Base-by-base conservation (phyloP, 2,797 vertebrate genomes). In the Gymnocypris eckloni region DNA sequence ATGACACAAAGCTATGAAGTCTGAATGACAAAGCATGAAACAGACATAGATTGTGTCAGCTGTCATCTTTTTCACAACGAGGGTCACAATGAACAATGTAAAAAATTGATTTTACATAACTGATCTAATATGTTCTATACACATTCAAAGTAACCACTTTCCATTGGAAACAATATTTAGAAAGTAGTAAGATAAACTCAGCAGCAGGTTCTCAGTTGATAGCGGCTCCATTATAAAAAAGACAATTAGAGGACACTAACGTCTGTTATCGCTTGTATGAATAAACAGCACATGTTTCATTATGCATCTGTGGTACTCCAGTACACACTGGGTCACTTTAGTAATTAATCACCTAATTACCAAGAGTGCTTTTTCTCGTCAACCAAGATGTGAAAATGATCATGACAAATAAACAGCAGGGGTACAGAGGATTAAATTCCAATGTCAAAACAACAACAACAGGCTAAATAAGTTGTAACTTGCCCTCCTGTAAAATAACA, bases 311-410 rank as follows among this genome's bases (percentile, higher is more conserved):
- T 52, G 72, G 81, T 83, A 86, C 91, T 89, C 87, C 84, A 89
- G 90, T 92, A 92, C 91, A 94, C 91, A 90, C 78, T 87, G 90
- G 93, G 92, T 93, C 91, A 92, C 94, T 93, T 90, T 90, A 88
- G 82, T 92, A 93, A 94, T 93, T 92, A 94, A 94, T 92, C 92
- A 91, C 88, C 91, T 93, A 92, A 94, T 93, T 92, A 93, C 91
- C 89, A 90, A 87, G 90, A 93, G 90, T 91, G 91, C 87, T 90
- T 94, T 93, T 87, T 43, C 88, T 92, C 88, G 84, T 94, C 91
- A 88, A 91, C 91, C 91, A 91, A 86, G 90, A 93, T 91, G 92
- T 73, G 86, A 86, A 93, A 92, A 93, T 93, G 91, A 94, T 91
- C 89, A 94, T 91, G 91, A 94, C 90, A 93, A 67, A 93, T 88